Base-by-base conservation (phyloP, 2,797 vertebrate genomes). In the Xiphorhynchus erythropygius region DNA sequence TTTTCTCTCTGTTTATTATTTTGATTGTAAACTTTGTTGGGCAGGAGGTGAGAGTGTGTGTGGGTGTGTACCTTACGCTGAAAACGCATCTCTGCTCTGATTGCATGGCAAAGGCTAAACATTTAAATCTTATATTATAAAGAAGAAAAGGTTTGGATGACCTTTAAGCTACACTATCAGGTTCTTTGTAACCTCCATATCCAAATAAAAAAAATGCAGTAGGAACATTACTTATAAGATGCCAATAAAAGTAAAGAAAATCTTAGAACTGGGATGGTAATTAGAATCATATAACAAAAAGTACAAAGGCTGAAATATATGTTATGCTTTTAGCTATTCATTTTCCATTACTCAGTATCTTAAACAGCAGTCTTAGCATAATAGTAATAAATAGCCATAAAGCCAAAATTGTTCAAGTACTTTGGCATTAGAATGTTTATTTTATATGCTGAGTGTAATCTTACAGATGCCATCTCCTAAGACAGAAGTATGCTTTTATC, bases 1-100 rank as follows among this genome's bases (percentile, higher is more conserved):
- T 70, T 81, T 87, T 84, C n/a, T 80, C 64, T 67, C 42, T 89
- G 46, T 55, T 92, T 81, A 75, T 67, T 82, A 41, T 90, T 93
- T 84, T 73, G 44, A 50, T 63, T 73, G 32, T 76, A 52, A 94
- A 84, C 76, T 86, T 88, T 64, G 50, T 60, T 74, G 15, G 32
- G 44, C 23, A 62, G 28, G 37, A 89, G 39, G 14, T 12, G 14
- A 35, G 52, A 73, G 39, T 67, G 44, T 47, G 8, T 39, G 5
- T 56, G 63, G 16, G 24, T 42, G 49, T 33, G 5, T 49, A 33
- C 24, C 18, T 69, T 56, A n/a, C 8, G 7, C 22, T n/a, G 27
- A 37, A 49, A 71, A 46, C 32, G 46, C 81, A 18, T 56, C 24
- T 52, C 59, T 90, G 41, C 25, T 5, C 11, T 44, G 67, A 41